Conservation (phyloP, 2,797 vertebrate genomes). For the Phataginus tetradactyla region DNA sequence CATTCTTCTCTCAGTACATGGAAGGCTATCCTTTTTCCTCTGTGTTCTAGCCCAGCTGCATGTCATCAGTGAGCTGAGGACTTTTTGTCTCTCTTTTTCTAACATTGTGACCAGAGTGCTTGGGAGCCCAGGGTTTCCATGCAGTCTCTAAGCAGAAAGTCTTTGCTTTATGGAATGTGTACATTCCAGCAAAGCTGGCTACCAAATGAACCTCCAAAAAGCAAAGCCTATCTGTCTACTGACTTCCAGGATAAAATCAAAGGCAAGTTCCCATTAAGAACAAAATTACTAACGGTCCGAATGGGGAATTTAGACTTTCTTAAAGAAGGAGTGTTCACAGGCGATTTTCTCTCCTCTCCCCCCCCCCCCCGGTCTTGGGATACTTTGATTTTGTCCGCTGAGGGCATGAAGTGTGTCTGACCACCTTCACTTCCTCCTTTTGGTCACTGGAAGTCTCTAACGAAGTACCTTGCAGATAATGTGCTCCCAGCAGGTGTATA, state of each 20-base stretch:
- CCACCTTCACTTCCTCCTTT: background rate
- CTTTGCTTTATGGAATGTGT: background rate
- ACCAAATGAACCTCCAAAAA: background rate
- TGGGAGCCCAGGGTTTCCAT: background rate
- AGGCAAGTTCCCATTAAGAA: background rate
- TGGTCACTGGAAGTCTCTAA: background rate
- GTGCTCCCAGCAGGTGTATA: background rate
- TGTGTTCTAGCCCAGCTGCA: background rate
- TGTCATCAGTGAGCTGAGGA: background rate
- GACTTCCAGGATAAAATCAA: constrained; percentile 14
- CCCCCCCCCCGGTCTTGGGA: background rate
- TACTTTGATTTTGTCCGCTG: background rate
- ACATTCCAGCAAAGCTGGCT: background rate
- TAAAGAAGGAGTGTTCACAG: background rate
- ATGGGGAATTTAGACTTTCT: background rate
- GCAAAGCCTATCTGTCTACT: background rate
- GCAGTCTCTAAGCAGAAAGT: background rate
- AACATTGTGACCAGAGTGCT: background rate
- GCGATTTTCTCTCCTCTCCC: accelerated
- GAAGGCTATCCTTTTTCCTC: background rate
- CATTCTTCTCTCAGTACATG: background rate
- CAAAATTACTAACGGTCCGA: background rate
- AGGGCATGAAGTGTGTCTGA: background rate
- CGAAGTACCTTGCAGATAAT: background rate
- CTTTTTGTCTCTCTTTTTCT: background rate